Evolutionary conservation across 1,140 invertebrate genomes (phyloP).

Genomic region (Mizuhopecten yessoensis): DNA sequence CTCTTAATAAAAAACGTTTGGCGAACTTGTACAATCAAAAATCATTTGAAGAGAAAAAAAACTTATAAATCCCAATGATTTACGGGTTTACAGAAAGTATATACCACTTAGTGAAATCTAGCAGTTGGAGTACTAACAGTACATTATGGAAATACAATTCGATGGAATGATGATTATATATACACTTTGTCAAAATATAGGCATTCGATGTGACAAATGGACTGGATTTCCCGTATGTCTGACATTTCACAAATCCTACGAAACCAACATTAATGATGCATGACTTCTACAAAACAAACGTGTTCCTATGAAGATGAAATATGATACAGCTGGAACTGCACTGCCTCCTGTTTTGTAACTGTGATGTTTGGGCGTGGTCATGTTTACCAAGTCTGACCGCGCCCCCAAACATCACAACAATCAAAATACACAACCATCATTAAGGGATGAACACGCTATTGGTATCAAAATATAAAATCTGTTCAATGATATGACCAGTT

Average conservation of each 20-base stretch:
- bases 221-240: conserved; percentile 2
- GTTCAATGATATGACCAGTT: conserved; percentile 7
- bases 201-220: conserved; percentile 37
- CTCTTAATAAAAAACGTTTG: background rate
- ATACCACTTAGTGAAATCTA: too few relatives aligned
- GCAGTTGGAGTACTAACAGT: background rate
- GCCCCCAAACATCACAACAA: background rate
- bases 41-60: background rate
- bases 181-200: conserved; percentile 20
- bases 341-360: background rate
- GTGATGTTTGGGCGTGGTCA: background rate
- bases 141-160: background rate
- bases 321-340: conserved; percentile 24
- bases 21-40: background rate
- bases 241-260: conserved; percentile 33
- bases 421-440: conserved; percentile 31
- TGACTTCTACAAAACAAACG: conserved; percentile 6
- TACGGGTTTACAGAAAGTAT: background rate
- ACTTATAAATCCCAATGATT: background rate
- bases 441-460: conserved; percentile 16
- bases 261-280: background rate
- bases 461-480: conserved; percentile 40
- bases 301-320: conserved; percentile 11
- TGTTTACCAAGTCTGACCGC: background rate
- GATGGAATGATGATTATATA: conserved; percentile 35